phyloP scores from a whole-genome alignment of 2,888 invertebrate species.

The Tribolium freemani region DNA sequence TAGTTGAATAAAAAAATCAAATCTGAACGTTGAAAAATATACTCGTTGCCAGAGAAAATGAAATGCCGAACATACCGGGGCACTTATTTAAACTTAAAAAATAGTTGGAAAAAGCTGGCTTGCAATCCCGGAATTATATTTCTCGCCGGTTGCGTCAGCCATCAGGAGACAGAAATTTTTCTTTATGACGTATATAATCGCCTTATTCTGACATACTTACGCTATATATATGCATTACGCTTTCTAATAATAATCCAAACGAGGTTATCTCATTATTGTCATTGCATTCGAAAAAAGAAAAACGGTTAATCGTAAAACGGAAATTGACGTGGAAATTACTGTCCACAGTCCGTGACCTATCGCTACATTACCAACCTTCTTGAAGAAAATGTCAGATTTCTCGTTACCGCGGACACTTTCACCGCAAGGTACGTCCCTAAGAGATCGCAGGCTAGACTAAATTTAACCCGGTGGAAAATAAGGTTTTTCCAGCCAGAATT shows the following conservation, averaged over 20 bases:
- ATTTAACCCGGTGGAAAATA: neutral
- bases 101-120: no score
- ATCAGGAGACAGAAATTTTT: constrained; percentile 2
- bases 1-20: no score
- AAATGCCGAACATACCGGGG: no score
- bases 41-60: no score
- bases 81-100: no score
- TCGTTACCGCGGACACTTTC: constrained; percentile 19
- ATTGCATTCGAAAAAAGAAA: constrained; percentile 25
- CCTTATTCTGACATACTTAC: constrained; percentile 22
- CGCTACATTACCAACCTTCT: neutral
- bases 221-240: constrained; percentile 1
- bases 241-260: constrained; percentile 39
- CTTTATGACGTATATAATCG: neutral
- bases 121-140: neutral
- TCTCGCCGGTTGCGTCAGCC: neutral
- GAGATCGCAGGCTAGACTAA: neutral
- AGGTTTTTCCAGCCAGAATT: neutral
- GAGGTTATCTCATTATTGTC: constrained; percentile 36
- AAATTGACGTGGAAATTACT: constrained; percentile 25
- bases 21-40: no score
- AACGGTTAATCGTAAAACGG: constrained; percentile 28
- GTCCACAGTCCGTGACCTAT: constrained; percentile 31
- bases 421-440: neutral
- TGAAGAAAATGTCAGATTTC: constrained; percentile 14